Percentiles rank a stretch among this genome's conserved stretches.
phyloP scores from a whole-genome alignment of 2,797 vertebrate genomes.

The Mus spretus region DNA sequence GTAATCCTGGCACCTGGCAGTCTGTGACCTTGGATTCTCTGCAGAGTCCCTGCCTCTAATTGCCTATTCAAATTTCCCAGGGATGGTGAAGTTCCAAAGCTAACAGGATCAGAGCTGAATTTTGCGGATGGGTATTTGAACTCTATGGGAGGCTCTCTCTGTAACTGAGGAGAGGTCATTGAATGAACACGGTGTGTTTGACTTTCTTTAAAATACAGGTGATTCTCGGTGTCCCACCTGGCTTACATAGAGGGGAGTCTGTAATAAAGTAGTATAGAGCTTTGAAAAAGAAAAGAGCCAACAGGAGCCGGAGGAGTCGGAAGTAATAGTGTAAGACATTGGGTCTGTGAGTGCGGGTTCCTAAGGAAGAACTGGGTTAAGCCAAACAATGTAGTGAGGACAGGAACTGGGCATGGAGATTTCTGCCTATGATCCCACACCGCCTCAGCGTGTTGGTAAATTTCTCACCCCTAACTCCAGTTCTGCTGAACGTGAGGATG shows the following conservation, averaged over 20 bases:
- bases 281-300: background rate
- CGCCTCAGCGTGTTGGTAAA: background rate
- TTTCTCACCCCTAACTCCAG: background rate
- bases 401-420: background rate
- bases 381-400: background rate
- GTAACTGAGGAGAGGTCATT: background rate
- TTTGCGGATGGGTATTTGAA: background rate
- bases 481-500: background rate
- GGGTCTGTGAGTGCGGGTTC: background rate
- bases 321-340: background rate
- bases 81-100: background rate
- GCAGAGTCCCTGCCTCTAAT: background rate
- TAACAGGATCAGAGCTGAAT: background rate
- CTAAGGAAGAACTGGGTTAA: background rate
- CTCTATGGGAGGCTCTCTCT: background rate
- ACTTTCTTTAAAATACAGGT: background rate
- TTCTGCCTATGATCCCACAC: background rate
- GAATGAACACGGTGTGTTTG: rapidly evolving
- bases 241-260: background rate
- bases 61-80: background rate
- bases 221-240: background rate
- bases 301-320: background rate
- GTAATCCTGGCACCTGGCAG: background rate
- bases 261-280: background rate
- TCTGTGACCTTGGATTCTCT: background rate